These are phyloP conservation scores for Ceriagrion tenellum DNA, from an alignment of 2,888 invertebrate genomes.

Conservation along the genomic window DNA sequence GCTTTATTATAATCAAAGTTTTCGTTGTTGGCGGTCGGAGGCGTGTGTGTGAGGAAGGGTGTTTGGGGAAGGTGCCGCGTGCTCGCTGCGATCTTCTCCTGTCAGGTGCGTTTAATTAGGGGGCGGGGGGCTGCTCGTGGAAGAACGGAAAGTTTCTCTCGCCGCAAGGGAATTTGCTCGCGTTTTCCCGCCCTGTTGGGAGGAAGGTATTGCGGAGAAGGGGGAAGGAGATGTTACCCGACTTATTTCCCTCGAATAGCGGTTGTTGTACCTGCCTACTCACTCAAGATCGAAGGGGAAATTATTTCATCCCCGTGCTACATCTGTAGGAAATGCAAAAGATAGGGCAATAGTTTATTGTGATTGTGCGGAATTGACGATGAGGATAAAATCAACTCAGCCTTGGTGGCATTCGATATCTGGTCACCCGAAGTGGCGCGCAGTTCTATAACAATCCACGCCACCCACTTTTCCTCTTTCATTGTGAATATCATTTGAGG, in stretches of 20 bases:
- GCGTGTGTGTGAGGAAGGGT: neutral
- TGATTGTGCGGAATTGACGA: no score
- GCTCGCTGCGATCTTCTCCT: neutral
- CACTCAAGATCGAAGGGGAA: no score
- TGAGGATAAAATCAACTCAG: no score
- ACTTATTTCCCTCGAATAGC: neutral
- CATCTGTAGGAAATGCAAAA: no score
- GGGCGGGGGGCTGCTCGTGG: neutral
- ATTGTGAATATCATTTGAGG: no score
- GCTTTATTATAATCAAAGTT: slow-evolving; percentile 63
- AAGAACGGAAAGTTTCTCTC: neutral
- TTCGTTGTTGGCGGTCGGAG: neutral
- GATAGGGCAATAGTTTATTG: no score
- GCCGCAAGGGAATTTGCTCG: neutral
- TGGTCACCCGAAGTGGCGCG: no score
- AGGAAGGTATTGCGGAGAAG: neutral
- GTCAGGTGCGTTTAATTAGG: slow-evolving; percentile 66
- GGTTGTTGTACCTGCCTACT: neutral
- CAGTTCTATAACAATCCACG: no score
- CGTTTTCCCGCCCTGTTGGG: neutral
- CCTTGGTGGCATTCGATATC: no score
- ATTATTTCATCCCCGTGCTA: no score
- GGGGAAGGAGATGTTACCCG: neutral
- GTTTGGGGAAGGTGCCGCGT: neutral
- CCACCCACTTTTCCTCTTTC: no score